Evolutionary conservation across 1,140 invertebrate species (phyloP).

Genomic region (Ceratina australensis): DNA sequence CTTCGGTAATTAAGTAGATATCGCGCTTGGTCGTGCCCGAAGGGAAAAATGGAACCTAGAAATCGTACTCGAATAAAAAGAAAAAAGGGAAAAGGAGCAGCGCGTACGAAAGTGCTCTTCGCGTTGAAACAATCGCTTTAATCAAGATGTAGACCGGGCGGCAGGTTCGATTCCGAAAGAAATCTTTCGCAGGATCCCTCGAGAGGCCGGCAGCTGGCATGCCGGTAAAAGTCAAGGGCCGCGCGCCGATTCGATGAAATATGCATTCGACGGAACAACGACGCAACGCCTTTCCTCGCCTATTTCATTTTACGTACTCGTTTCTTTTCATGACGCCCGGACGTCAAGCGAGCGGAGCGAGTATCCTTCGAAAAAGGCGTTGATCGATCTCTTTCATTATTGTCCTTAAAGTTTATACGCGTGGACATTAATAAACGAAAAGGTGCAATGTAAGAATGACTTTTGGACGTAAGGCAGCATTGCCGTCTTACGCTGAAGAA

Average conservation of each 20-base stretch:
- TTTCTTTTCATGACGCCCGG: not conserved
- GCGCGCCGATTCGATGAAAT: conserved; percentile 33
- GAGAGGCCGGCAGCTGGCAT: not conserved
- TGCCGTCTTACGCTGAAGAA: too few species aligned
- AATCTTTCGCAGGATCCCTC: conserved; percentile 25
- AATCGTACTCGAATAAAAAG: conserved; percentile 9
- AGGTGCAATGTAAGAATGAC: too few species aligned
- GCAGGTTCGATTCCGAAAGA: conserved; percentile 41
- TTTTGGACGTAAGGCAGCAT: too few species aligned
- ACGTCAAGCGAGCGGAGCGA: too few species aligned
- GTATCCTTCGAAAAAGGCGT: too few species aligned
- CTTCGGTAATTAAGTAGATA: conserved; percentile 64
- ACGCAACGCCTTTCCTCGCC: not conserved
- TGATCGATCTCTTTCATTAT: too few species aligned
- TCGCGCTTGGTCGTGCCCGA: conserved; percentile 50
- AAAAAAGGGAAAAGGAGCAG: not conserved
- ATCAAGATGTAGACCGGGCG: conserved; percentile 37
- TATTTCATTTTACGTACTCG: not conserved
- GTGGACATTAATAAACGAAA: too few species aligned
- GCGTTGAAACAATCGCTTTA: conserved; percentile 50
- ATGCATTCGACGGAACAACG: conserved; percentile 4
- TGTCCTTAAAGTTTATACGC: too few species aligned
- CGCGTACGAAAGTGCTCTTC: conserved; percentile 20
- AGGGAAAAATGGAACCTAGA: not conserved
- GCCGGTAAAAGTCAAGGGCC: conserved; percentile 3